Base-by-base conservation (phyloP, 2,113 vertebrate species). In the Scolopax mira region DNA sequence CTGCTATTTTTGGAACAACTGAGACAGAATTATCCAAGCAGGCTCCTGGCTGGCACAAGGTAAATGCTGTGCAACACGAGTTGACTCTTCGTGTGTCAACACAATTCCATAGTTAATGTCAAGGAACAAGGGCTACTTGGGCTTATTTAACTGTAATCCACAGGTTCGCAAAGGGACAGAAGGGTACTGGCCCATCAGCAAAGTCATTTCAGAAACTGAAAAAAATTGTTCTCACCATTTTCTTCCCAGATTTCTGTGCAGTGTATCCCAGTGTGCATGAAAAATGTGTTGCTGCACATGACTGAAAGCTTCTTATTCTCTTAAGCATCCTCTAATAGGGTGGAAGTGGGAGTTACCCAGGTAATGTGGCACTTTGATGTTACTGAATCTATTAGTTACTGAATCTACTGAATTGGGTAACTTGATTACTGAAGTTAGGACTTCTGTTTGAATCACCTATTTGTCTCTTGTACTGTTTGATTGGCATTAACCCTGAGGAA, bases 21-120 rank as follows among this genome's bases (percentile, higher is more conserved):
- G 87, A 92, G 72, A 52, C 74, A 80, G 91, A 94, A 94, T 94
- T 90, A 90, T 81, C 73, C 77, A 75, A 90, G 92, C 88, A 42
- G 61, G 70, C 58, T 79, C 72, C 62, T 2, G 35, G 75, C 90
- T 88, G 90, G 87, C 92, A 88, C 49, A 51, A 60, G 84, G 67
- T 85, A 90, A 79, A 67, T 25, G 37, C 85, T 77, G 62, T 87
- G 75, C 86, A 89, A 70, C 74, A 24, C 6, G 51, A 96, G 77
- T 55, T 18, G 54, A 55, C 71, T 94, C 72, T 88, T 74, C 17
- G 8, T 77, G 46, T 84, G 77, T 86, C 90, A 81, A 90, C 80
- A 58, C n/a, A 54, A n/a, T 75, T 69, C 88, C 2, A 8, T 18
- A 49, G 85, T 73, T 74, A 85, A 72, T 64, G 48, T 78, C 60